Conservation (phyloP, 2,113 vertebrate species). For the Nothobranchius kuhntae region DNA sequence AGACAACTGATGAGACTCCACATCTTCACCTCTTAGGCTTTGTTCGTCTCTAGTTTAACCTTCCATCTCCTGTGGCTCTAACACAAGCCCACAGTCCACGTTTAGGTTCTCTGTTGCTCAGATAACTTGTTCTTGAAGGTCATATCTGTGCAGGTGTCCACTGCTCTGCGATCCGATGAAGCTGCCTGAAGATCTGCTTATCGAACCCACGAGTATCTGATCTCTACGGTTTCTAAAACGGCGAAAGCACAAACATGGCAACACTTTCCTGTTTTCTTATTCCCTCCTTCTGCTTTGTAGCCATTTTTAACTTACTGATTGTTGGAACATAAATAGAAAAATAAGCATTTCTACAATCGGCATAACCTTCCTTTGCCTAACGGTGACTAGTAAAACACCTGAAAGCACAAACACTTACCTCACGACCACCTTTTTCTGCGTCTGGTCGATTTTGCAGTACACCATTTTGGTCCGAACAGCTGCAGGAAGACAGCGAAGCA, state of each 20-base stretch:
- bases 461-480: constrained; percentile 99
- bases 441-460: constrained; percentile 99
- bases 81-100: no score
- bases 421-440: constrained; percentile 95
- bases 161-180: neutral
- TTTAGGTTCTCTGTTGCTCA: no score
- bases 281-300: neutral
- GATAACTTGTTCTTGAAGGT: neutral
- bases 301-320: neutral
- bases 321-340: neutral
- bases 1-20: no score
- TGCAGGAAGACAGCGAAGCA: constrained; percentile 64
- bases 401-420: constrained; percentile 83
- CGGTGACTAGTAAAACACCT: neutral
- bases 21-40: no score
- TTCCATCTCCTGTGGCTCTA: no score
- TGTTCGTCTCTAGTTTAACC: no score
- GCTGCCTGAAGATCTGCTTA: neutral
- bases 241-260: no score
- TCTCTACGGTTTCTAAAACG: neutral
- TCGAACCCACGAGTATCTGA: neutral
- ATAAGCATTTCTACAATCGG: neutral
- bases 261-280: neutral
- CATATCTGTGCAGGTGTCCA: neutral
- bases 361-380: neutral